These are phyloP conservation scores for Morelia viridis DNA, from an alignment of 2,797 vertebrate species.

Conservation along the genomic window DNA sequence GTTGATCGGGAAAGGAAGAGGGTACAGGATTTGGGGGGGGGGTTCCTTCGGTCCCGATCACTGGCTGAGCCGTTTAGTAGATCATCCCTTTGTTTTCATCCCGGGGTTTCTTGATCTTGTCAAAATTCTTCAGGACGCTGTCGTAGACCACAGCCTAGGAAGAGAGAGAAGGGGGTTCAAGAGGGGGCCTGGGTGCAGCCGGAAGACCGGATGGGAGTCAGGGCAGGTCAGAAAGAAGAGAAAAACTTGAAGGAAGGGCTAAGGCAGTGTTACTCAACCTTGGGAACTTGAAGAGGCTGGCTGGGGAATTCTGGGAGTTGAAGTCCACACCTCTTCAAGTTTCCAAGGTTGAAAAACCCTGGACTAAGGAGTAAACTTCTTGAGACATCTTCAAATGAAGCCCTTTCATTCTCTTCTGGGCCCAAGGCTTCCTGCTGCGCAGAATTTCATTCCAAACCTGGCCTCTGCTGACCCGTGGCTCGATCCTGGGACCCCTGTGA, in stretches of 20 bases:
- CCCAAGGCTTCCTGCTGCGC: no score
- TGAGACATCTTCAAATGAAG: no score
- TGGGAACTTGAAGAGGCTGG: not conserved
- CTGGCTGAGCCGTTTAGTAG: conserved; percentile 74
- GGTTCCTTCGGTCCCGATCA: not conserved
- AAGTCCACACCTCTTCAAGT: no score
- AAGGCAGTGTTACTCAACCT: no score
- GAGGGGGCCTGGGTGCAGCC: not conserved
- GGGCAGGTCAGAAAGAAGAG: not conserved
- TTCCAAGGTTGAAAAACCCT: no score
- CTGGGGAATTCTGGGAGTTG: no score
- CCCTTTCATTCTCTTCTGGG: no score
- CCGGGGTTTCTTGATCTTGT: conserved; percentile 91
- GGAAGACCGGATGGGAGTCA: not conserved
- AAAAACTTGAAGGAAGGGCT: not conserved
- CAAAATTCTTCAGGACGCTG: conserved; percentile 87
- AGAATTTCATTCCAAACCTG: no score
- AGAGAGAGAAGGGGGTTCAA: not conserved
- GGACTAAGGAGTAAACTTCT: no score
- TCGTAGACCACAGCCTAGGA: conserved; percentile 85
- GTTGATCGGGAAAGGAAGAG: not conserved
- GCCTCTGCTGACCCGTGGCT: no score
- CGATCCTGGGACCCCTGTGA: no score
- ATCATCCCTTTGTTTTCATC: conserved; percentile 89
- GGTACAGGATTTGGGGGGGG: not conserved